Evolutionary conservation across 2,888 invertebrate species (phyloP).

Genomic region (Lamellibrachia satsuma): DNA sequence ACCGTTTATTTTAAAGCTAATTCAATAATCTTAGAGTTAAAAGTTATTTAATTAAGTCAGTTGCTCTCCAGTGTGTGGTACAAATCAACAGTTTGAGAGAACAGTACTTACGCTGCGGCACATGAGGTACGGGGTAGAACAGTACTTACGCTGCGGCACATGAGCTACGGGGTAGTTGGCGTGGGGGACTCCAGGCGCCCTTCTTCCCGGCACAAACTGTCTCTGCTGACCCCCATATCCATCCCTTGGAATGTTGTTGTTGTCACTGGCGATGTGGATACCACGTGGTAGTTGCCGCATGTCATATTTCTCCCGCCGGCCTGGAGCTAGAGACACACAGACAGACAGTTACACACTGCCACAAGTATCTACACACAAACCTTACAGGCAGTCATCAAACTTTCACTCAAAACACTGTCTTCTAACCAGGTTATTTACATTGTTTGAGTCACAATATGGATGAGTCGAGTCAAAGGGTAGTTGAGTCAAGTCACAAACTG

Average conservation of each 20-base stretch:
- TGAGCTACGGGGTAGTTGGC: not conserved
- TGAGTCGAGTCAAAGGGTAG: too few species aligned
- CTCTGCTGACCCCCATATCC: not conserved
- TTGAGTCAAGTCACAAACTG: too few species aligned
- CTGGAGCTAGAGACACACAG: too few species aligned
- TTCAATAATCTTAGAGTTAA: not conserved
- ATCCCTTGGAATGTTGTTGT: not conserved
- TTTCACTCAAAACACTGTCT: too few species aligned
- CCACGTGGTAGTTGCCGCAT: conserved; percentile 22
- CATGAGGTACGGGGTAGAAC: too few species aligned
- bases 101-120: too few species aligned
- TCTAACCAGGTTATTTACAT: too few species aligned
- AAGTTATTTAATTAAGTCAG: not conserved
- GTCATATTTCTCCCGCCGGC: conserved; percentile 31
- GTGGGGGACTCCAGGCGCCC: not conserved
- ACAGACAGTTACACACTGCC: not conserved
- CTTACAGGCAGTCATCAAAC: too few species aligned
- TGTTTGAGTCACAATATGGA: too few species aligned
- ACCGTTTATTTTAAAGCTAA: too few species aligned
- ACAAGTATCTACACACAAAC: not conserved
- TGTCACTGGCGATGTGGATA: not conserved
- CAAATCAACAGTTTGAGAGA: too few species aligned
- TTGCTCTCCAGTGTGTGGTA: not conserved
- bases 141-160: not conserved
- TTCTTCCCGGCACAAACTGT: not conserved